Conservation (phyloP, 2,797 vertebrate genomes). For the Salmo trutta region DNA sequence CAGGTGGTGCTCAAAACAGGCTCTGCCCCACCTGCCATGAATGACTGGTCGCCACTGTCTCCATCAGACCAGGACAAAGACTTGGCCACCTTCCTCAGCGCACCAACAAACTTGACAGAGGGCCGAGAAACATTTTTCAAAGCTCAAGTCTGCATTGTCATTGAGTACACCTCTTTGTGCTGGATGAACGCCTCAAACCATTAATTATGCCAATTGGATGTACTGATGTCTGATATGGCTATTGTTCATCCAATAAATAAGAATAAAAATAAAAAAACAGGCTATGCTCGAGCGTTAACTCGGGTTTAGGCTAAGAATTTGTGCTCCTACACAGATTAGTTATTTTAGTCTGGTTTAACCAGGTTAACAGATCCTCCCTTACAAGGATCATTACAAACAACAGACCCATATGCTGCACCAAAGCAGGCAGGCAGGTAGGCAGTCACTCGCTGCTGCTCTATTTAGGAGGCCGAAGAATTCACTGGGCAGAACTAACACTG, state of each 20-base stretch:
- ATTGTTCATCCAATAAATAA: too few relatives aligned
- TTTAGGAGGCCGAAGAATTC: conserved; percentile 36
- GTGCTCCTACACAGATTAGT: neutral
- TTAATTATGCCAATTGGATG: too few relatives aligned
- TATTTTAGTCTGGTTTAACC: too few relatives aligned
- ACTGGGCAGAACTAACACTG: conserved; percentile 59
- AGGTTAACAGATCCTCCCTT: too few relatives aligned
- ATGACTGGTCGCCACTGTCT: neutral
- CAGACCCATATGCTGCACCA: neutral
- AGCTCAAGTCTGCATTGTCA: neutral
- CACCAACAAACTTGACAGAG: neutral
- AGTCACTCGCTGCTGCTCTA: conserved; percentile 7
- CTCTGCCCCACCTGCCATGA: too few relatives aligned
- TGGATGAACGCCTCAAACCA: too few relatives aligned
- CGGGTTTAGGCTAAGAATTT: neutral
- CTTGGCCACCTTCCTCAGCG: neutral
- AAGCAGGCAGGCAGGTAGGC: neutral
- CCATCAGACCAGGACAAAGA: neutral
- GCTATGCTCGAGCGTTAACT: too few relatives aligned
- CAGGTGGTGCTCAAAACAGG: too few relatives aligned
- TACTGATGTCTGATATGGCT: too few relatives aligned
- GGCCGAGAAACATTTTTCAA: neutral
- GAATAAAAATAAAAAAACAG: too few relatives aligned
- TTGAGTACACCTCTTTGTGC: neutral
- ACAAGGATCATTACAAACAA: neutral